Evolutionary conservation across 1,140 invertebrate species (phyloP).

Genomic region (Apis cerana): DNA sequence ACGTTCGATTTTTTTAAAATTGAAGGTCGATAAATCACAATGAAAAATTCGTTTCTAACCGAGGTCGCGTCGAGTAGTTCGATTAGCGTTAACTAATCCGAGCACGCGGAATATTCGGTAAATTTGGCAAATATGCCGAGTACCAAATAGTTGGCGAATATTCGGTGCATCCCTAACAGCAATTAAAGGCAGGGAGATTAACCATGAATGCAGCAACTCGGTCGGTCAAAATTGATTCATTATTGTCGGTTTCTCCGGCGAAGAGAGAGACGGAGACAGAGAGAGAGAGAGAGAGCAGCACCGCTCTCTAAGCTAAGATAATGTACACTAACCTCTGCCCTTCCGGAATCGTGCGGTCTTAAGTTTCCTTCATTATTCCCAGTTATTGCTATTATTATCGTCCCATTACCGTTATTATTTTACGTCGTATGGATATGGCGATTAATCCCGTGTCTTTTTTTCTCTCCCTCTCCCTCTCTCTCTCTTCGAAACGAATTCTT

Average conservation of each 20-base stretch:
- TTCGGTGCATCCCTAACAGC: slow-evolving; percentile 64
- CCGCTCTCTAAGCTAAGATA: slow-evolving; percentile 27
- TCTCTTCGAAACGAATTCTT: no score
- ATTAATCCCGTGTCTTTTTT: not conserved
- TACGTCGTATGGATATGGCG: not conserved
- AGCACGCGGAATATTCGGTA: slow-evolving; percentile 57
- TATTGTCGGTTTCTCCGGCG: slow-evolving; percentile 54
- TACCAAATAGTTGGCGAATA: slow-evolving; percentile 66
- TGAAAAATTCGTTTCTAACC: not conserved
- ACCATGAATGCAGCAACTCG: slow-evolving; percentile 62
- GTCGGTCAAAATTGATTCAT: slow-evolving; percentile 64
- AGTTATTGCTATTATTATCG: slow-evolving; percentile 8
- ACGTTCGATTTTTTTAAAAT: no score
- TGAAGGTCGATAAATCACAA: no score
- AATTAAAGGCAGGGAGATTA: slow-evolving; percentile 62
- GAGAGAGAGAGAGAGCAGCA: not conserved
- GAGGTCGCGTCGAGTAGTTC: slow-evolving; percentile 24
- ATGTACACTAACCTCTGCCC: slow-evolving; percentile 36
- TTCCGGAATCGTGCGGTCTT: slow-evolving; percentile 23
- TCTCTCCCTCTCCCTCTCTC: not conserved
- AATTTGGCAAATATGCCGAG: slow-evolving; percentile 62
- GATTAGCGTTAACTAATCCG: slow-evolving; percentile 54
- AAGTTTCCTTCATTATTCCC: slow-evolving; percentile 36
- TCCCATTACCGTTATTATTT: not conserved
- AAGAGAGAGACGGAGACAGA: not conserved